These are phyloP conservation scores for Danio tinwini DNA, from an alignment of 2,797 vertebrate species.

Conservation along the genomic window DNA sequence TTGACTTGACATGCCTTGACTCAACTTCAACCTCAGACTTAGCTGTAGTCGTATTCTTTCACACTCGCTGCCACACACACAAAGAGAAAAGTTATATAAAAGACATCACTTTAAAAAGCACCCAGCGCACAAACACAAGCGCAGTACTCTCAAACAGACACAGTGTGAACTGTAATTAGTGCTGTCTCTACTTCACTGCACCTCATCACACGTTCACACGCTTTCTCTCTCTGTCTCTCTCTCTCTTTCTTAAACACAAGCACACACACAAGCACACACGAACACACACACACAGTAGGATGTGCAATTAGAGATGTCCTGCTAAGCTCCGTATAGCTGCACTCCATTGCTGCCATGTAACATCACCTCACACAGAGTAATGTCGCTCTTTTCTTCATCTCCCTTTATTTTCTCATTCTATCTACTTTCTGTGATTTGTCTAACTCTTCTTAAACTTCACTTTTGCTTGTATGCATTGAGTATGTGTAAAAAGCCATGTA, in stretches of 20 bases:
- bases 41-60: conserved; percentile 10
- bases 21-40: conserved; percentile 13
- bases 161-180: conserved; percentile 50
- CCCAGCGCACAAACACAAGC: conserved; percentile 20
- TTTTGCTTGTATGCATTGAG: not conserved
- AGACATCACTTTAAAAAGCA: conserved; percentile 28
- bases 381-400: not conserved
- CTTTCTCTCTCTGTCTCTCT: conserved; percentile 21
- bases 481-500: too few species aligned
- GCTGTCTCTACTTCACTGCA: conserved; percentile 45
- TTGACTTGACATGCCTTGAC: not conserved
- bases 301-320: conserved; percentile 54
- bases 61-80: not conserved
- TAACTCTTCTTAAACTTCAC: not conserved
- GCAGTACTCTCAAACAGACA: conserved; percentile 33
- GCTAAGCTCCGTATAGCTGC: conserved; percentile 39
- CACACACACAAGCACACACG: conserved; percentile 14
- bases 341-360: conserved; percentile 21
- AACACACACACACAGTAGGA: conserved; percentile 50
- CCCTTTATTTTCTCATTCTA: not conserved
- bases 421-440: conserved; percentile 7
- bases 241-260: not conserved
- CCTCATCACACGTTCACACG: conserved; percentile 30
- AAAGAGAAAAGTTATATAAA: conserved; percentile 4
- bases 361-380: conserved; percentile 26